A percentile compares a stretch with the other conserved stretches of the same genome.
Conservation (phyloP, 2,797 vertebrate genomes). For the Urophycis tenuis region DNA sequence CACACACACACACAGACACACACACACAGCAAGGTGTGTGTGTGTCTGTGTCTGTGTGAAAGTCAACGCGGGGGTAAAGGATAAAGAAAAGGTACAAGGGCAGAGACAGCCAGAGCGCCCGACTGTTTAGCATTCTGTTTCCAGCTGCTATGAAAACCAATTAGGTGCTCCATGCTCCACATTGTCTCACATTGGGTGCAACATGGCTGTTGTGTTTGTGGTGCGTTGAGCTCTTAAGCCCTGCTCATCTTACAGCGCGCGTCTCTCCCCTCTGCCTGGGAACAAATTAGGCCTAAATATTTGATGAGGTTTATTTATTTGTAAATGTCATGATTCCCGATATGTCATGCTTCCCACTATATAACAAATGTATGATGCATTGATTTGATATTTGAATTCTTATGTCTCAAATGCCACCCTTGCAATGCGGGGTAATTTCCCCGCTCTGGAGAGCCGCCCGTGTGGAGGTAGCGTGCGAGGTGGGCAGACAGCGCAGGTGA, state of each 20-base stretch:
- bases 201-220: background rate
- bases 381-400: background rate
- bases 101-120: background rate
- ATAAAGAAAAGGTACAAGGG: background rate
- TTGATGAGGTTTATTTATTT: background rate
- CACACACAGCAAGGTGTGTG: background rate
- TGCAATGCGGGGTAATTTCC: background rate
- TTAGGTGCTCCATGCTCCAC: background rate
- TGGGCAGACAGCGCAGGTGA: background rate
- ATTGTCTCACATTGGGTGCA: background rate
- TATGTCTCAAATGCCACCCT: background rate
- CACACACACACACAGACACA: background rate
- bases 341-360: background rate
- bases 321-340: background rate
- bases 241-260: background rate
- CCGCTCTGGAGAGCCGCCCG: background rate
- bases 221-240: background rate
- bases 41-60: background rate
- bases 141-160: background rate
- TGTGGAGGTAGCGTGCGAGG: background rate
- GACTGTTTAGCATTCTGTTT: background rate
- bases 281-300: background rate
- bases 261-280: background rate
- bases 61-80: background rate
- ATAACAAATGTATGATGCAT: background rate